Evolutionary conservation across 1,140 invertebrate species (phyloP), one percentile per base, ranked within the genome.

Genomic region (Tetramorium parvispinum): DNA sequence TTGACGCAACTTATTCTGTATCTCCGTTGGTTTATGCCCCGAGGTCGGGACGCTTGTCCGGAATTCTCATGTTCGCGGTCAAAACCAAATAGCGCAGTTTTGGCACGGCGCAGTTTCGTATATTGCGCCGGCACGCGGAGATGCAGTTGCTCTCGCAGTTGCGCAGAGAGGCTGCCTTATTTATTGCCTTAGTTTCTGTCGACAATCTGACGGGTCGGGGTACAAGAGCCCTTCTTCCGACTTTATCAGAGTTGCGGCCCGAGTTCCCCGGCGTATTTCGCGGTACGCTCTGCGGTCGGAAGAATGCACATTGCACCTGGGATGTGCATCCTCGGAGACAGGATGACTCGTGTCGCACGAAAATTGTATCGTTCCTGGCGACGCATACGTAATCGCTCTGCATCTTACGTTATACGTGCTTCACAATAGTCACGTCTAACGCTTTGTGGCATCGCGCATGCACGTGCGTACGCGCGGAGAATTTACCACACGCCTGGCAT

Each of bases 151-250:
- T 8, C 27, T 0, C 65, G 21, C 37, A 32, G 37, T 46, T 73
- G 51, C 21, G 66, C 59, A 32, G n/a, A 32, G 43, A 61, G 46
- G 1, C 3, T 37, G 68, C 53, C 43, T 61, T 83, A 83, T 83
- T 83, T 83, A 83, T 75, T 59, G 53, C 68, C 53, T n/a, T 46
- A 83, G 79, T 83, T 83, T 75, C 79, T 61, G 79, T 75, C 79
- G 79, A 75, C 79, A 46, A 18, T 71, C 24, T 73, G 79, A 75
- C 79, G 13, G 66, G n/a, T 55, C 40, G 43, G 37, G 65, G 16
- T 18, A 24, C 18, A 53, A 70, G 21, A 27, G 24, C 51, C 37
- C 55, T 71, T 75, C 79, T 75, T 83, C 68, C 57, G 79, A 73
- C 79, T 83, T 83, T 73, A 59, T 75, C 79, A 46, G 55, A 83